phyloP scores from a whole-genome alignment of 2,797 vertebrate genomes.

The Eleutherodactylus coqui region DNA sequence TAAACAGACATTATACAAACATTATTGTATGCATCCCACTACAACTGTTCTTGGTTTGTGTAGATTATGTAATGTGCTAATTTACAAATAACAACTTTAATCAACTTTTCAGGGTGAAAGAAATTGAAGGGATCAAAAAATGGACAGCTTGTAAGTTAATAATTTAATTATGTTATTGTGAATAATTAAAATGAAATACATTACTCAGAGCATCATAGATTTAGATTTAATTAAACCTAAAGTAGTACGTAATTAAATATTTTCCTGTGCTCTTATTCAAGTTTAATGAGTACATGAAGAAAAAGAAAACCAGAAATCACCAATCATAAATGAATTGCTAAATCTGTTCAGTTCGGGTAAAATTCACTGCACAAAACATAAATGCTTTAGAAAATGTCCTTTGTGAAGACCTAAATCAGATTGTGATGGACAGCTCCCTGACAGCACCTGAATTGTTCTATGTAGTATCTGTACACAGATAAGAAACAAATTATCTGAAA shows the following conservation, averaged over 20 bases:
- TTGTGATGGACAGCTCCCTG: not conserved
- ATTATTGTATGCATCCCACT: too few species aligned
- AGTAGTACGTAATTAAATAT: not conserved
- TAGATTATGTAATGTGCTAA: not conserved
- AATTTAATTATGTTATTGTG: not conserved
- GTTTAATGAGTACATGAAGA: not conserved
- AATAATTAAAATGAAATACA: not conserved
- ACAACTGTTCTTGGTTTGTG: too few species aligned
- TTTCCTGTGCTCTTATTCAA: not conserved
- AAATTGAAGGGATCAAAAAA: not conserved
- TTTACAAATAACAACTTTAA: not conserved
- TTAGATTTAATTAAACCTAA: not conserved
- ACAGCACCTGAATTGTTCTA: constrained; percentile 8
- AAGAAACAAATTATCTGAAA: not conserved
- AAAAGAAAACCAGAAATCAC: not conserved
- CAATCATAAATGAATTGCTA: not conserved
- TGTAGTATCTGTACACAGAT: not conserved
- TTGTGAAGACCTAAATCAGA: not conserved
- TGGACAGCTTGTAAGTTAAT: not conserved
- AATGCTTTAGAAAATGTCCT: not conserved
- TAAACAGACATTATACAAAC: too few species aligned
- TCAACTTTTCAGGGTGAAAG: too few species aligned
- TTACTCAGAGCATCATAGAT: not conserved
- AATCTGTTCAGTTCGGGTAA: not conserved
- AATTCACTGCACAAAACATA: not conserved